Conservation (phyloP, 2,797 vertebrate species). For the Mormyrus hasselquistii region DNA sequence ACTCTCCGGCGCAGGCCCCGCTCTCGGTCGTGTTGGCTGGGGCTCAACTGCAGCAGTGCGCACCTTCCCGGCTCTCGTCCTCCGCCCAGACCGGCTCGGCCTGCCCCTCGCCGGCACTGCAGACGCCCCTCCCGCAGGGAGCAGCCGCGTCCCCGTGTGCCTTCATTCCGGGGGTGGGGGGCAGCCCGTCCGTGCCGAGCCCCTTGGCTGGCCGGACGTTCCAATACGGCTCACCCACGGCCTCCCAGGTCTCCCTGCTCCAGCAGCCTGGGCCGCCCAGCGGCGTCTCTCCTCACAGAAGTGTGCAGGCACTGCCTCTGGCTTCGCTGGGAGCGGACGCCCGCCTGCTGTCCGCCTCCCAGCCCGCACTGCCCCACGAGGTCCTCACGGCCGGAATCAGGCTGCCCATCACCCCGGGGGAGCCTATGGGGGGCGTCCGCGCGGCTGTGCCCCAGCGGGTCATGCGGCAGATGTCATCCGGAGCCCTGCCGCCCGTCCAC, state of each 20-base stretch:
- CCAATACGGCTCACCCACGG: constrained; percentile 83
- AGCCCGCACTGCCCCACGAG: constrained; percentile 93
- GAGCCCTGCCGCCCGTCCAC: constrained; percentile 81
- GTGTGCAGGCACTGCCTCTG: constrained; percentile 83
- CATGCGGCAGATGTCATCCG: constrained; percentile 96
- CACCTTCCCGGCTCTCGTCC: constrained; percentile 52
- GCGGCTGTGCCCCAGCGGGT: constrained; percentile 80
- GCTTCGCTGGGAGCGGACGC: constrained; percentile 83
- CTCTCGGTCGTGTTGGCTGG: constrained; percentile 57
- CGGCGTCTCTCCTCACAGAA: constrained; percentile 61
- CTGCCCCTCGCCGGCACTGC: constrained; percentile 69
- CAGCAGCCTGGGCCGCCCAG: constrained; percentile 47
- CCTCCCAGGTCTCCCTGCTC: constrained; percentile 86
- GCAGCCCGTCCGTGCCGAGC: constrained; percentile 82
- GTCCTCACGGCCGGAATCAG: constrained; percentile 68
- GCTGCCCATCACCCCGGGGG: constrained; percentile 80
- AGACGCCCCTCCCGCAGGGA: constrained; percentile 69
- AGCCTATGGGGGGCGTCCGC: constrained; percentile 76
- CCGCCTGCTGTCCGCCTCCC: constrained; percentile 89
- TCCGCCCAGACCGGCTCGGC: constrained; percentile 67
- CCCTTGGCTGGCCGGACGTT: constrained; percentile 86
- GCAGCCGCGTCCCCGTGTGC: constrained; percentile 83
- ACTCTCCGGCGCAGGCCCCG: constrained; percentile 77
- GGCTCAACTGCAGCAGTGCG: constrained; percentile 73
- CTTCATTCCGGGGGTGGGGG: constrained; percentile 76